A percentile compares a stretch with the other conserved stretches of the same genome.
phyloP scores from a whole-genome alignment of 92 coral and sea anemone species.

The Pocillopora meandrina region DNA sequence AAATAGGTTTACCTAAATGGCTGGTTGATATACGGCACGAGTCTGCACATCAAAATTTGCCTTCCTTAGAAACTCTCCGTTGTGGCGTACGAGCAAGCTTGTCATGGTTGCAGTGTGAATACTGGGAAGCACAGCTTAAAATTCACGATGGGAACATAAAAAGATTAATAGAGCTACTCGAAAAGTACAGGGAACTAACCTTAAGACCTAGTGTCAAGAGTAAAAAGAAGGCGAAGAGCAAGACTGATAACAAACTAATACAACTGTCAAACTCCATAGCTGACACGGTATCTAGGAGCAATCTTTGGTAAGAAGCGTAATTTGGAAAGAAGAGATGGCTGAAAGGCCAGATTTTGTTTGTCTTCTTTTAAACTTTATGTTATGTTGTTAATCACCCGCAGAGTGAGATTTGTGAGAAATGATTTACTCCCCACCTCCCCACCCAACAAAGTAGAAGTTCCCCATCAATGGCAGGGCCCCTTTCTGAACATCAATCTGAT shows the following conservation, averaged over 20 bases:
- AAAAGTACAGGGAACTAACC: conserved; percentile 37
- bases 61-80: conserved; percentile 79
- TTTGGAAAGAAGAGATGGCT: too few species aligned
- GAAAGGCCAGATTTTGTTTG: not conserved
- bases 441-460: too few species aligned
- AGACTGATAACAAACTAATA: conserved; percentile 32
- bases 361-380: not conserved
- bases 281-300: conserved; percentile 38
- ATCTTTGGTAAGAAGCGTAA: conserved; percentile 77
- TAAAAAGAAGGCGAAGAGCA: conserved; percentile 51
- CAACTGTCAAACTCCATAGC: conserved; percentile 56
- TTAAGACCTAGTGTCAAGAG: conserved; percentile 30
- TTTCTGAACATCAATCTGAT: too few species aligned
- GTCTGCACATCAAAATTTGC: conserved; percentile 87
- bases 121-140: conserved; percentile 90
- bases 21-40: conserved; percentile 93
- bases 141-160: conserved; percentile 61
- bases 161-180: conserved; percentile 53
- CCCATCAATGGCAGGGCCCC: too few species aligned
- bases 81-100: conserved; percentile 74
- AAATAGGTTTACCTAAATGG: conserved; percentile 98
- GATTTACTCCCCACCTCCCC: too few species aligned
- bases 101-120: conserved; percentile 78
- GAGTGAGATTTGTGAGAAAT: too few species aligned
- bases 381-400: too few species aligned